These are phyloP conservation scores for Anarrhichthys ocellatus DNA, from an alignment of 2,113 vertebrate species.

Conservation along the genomic window DNA sequence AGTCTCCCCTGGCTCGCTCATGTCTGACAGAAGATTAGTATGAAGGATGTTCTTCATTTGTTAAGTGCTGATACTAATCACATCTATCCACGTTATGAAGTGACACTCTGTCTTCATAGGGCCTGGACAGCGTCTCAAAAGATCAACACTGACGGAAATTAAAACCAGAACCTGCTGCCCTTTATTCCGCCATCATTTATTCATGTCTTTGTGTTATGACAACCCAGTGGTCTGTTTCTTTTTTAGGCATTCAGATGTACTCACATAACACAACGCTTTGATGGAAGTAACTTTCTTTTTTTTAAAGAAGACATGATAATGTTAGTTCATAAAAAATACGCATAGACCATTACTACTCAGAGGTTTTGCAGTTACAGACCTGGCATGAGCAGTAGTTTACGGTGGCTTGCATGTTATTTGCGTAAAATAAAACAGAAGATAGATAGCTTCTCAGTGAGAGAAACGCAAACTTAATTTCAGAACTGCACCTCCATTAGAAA, in stretches of 20 bases:
- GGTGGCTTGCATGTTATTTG: too few species aligned
- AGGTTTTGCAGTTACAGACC: not conserved
- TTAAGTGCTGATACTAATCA: slow-evolving; percentile 76
- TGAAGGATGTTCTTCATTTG: slow-evolving; percentile 80
- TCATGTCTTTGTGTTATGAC: slow-evolving; percentile 3
- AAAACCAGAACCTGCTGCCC: slow-evolving; percentile 59
- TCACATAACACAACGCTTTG: not conserved
- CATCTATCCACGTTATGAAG: slow-evolving; percentile 69
- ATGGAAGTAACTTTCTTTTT: not conserved
- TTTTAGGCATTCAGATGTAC: not conserved
- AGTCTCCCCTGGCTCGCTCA: slow-evolving; percentile 48
- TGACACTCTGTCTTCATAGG: slow-evolving; percentile 66
- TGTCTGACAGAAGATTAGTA: slow-evolving; percentile 75
- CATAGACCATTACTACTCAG: not conserved
- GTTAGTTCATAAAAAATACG: not conserved
- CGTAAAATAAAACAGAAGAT: not conserved
- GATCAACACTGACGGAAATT: slow-evolving; percentile 69
- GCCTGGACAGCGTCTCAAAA: slow-evolving; percentile 43
- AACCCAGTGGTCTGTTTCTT: not conserved
- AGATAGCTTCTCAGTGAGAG: not conserved
- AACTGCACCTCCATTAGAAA: not conserved
- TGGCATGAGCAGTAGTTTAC: not conserved
- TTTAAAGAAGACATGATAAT: not conserved
- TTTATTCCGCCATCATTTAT: slow-evolving; percentile 45
- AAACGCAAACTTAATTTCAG: not conserved